phyloP scores from a whole-genome alignment of 92 coral and sea anemone genomes.

The Actinostola sp. region DNA sequence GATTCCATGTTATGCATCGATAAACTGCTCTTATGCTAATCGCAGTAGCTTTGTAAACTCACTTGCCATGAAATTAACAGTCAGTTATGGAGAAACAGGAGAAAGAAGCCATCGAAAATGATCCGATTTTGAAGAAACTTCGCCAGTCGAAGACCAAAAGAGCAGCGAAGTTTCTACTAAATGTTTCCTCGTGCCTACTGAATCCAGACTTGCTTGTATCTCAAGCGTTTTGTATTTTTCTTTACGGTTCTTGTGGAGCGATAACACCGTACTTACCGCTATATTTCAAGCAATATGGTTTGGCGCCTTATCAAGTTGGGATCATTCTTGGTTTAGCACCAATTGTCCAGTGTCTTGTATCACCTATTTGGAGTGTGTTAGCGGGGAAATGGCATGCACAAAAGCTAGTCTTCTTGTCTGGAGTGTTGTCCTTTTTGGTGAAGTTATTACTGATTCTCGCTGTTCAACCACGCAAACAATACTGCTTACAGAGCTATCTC shows the following conservation, averaged over 20 bases:
- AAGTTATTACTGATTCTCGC: constrained; percentile 59
- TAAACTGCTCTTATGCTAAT: constrained; percentile 11
- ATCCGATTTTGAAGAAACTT: constrained; percentile 34
- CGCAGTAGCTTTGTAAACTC: not conserved
- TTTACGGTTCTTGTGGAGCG: constrained; percentile 72
- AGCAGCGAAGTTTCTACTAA: not conserved
- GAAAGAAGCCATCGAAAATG: constrained; percentile 34
- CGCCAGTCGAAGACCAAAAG: not conserved
- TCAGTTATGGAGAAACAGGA: constrained; percentile 13
- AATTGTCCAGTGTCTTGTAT: constrained; percentile 64
- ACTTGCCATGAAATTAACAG: not conserved
- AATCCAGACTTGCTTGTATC: constrained; percentile 59
- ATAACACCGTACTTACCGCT: constrained; percentile 70
- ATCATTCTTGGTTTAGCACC: constrained; percentile 73
- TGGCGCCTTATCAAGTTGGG: constrained; percentile 67
- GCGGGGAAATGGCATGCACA: constrained; percentile 66
- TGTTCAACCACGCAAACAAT: constrained; percentile 64
- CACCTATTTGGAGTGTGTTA: constrained; percentile 59
- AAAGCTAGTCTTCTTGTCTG: constrained; percentile 53
- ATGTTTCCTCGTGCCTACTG: constrained; percentile 33
- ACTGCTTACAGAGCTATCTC: constrained; percentile 54
- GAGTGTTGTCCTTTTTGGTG: constrained; percentile 60
- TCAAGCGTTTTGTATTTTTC: constrained; percentile 62
- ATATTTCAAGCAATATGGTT: constrained; percentile 69
- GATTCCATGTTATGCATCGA: constrained; percentile 11